phyloP scores from a whole-genome alignment of 2,888 invertebrate genomes.

The Sinelater perroti region DNA sequence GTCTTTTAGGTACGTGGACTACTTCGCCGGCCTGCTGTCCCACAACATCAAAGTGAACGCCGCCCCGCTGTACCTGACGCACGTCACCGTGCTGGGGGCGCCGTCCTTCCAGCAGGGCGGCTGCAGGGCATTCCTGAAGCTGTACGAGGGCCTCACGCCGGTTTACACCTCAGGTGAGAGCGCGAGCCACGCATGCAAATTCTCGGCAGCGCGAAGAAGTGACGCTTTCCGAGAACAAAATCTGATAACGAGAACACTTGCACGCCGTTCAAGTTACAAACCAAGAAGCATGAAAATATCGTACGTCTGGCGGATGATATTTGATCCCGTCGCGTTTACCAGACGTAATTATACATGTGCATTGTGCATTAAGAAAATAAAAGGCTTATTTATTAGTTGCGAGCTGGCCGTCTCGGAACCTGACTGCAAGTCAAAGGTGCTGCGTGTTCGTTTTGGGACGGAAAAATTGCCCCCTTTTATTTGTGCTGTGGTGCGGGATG shows the following conservation, averaged over 20 bases:
- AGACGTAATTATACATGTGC: slow-evolving; percentile 28
- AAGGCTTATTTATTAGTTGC: not conserved
- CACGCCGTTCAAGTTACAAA: slow-evolving; percentile 24
- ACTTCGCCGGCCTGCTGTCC: slow-evolving; percentile 89
- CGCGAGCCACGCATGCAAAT: slow-evolving; percentile 9
- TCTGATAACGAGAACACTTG: slow-evolving; percentile 24
- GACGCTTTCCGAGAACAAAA: slow-evolving; percentile 21
- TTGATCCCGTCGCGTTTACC: slow-evolving; percentile 21
- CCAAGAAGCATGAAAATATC: slow-evolving; percentile 26
- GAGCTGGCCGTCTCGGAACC: not conserved
- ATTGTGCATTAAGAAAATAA: slow-evolving; percentile 5
- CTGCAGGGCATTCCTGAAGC: slow-evolving; percentile 79
- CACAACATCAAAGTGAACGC: slow-evolving; percentile 90
- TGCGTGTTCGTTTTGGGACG: too few relatives aligned
- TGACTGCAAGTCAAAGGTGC: too few relatives aligned
- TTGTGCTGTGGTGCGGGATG: too few relatives aligned
- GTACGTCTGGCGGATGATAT: slow-evolving; percentile 11
- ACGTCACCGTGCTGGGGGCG: slow-evolving; percentile 86
- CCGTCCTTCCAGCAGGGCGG: slow-evolving; percentile 73
- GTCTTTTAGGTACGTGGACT: slow-evolving; percentile 81
- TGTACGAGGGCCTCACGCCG: slow-evolving; percentile 90
- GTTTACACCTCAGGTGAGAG: slow-evolving; percentile 82
- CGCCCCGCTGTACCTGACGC: slow-evolving; percentile 84
- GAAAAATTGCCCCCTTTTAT: too few relatives aligned
- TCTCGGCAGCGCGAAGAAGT: not conserved